Evolutionary conservation across 2,797 vertebrate genomes (phyloP).

Genomic region (Propithecus perrieri): DNA sequence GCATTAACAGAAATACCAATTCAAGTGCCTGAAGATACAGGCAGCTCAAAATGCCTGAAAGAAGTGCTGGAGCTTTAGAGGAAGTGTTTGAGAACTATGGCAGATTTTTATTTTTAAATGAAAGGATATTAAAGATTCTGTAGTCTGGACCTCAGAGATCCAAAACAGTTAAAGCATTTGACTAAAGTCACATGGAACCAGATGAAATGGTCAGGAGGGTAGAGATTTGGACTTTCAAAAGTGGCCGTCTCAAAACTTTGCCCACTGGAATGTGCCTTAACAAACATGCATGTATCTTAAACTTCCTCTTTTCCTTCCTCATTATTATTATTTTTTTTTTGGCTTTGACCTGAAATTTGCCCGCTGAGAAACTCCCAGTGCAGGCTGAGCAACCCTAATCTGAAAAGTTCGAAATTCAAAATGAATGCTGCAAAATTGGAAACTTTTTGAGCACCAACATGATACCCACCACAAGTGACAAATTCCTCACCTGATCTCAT

Average conservation of each 20-base stretch:
- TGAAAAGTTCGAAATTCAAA: background rate
- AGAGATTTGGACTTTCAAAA: background rate
- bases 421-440: background rate
- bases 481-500: background rate
- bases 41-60: background rate
- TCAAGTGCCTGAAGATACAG: background rate
- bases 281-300: background rate
- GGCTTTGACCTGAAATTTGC: background rate
- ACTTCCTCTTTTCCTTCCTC: rapidly evolving
- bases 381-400: background rate
- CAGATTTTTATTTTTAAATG: background rate
- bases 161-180: background rate
- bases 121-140: background rate
- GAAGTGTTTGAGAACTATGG: background rate
- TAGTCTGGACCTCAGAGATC: background rate
- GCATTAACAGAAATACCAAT: background rate
- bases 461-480: background rate
- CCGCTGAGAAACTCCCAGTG: background rate
- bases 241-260: background rate
- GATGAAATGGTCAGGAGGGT: background rate
- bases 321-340: background rate
- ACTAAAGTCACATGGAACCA: background rate
- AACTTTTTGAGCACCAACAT: background rate
- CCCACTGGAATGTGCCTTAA: background rate
- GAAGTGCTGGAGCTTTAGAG: background rate